Evolutionary conservation across 2,113 vertebrate genomes (phyloP), one percentile per base, ranked within the genome.

Genomic region (Tragelaphus imberbis): DNA sequence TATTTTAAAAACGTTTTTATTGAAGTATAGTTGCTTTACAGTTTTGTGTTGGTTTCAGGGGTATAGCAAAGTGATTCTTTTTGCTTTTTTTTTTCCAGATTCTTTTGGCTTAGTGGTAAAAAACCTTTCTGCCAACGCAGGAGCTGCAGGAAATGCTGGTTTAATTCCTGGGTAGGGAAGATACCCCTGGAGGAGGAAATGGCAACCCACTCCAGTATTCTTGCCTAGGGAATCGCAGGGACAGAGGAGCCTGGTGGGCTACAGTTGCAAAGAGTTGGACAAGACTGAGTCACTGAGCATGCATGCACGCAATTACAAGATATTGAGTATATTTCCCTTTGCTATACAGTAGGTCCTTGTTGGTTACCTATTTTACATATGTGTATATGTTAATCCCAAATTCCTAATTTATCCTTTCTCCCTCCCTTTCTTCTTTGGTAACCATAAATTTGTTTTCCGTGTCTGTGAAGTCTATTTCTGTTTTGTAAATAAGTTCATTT

Each of bases 141-240:
- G 5, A 40, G n/a, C n/a, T 36, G 4, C 17, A 36, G n/a, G 65
- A 71, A 2, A 36, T 2, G 0, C 19, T 71, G n/a, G 19, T 40
- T 71, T n/a, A 40, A 11, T 40, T 10, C 17, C n/a, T 71, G n/a
- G 17, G n/a, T 21, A 2, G n/a, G 65, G 17, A 58, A 58, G 56
- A 36, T 71, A 21, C 9, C n/a, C n/a, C 65, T 40, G 68, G 19
- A 40, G n/a, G 5, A 40, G 68, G 68, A 71, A 40, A 23, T 71
- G 68, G 68, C n/a, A 71, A 12, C 68, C 17, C 68, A 40, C 68
- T 23, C 68, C 68, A 71, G 68, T 23, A 40, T 40, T 71, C 68
- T 71, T 71, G 68, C 68, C 68, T 71, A n/a, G n/a, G n/a, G n/a
- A 71, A 23, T 36, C 65, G 17, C n/a, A 21, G 11, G 1, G 65